phyloP scores from a whole-genome alignment of 2,888 invertebrate species.

The Amiota minor region DNA sequence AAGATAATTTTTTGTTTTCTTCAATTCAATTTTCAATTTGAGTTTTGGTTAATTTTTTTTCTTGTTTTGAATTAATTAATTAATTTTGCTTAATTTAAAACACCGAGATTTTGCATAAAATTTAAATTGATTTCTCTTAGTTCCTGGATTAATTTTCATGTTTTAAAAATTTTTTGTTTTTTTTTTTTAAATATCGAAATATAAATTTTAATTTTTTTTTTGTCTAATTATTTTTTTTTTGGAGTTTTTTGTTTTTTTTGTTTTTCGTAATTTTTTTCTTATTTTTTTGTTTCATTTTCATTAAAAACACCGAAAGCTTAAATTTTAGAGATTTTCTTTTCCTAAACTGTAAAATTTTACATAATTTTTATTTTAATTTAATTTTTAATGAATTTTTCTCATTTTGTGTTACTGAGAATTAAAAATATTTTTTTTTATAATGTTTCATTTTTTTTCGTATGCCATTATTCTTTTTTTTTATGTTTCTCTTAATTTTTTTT shows the following conservation, averaged over 20 bases:
- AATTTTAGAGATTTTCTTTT: constrained; percentile 69
- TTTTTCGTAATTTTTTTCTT: constrained; percentile 61
- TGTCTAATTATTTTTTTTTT: constrained; percentile 5
- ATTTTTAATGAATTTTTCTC: constrained; percentile 36
- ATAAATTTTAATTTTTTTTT: constrained; percentile 55
- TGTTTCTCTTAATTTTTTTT: constrained; percentile 26
- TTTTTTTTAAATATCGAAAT: constrained; percentile 63
- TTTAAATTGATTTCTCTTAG: constrained; percentile 50
- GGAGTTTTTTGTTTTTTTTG: constrained; percentile 44
- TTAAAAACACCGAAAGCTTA: constrained; percentile 74
- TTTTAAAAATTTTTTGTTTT: constrained; percentile 52
- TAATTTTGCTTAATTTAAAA: constrained; percentile 66
- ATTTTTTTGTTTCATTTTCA: constrained; percentile 49
- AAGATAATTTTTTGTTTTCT: constrained; percentile 40
- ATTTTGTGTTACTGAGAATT: constrained; percentile 28
- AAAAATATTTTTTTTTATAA: constrained; percentile 44
- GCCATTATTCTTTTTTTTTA: constrained; percentile 37
- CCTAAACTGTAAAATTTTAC: constrained; percentile 65
- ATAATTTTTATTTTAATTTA: constrained; percentile 40
- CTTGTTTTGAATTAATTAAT: constrained; percentile 41
- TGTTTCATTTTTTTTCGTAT: constrained; percentile 43
- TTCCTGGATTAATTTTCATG: constrained; percentile 26
- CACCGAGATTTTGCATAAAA: constrained; percentile 69
- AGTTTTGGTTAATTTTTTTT: constrained; percentile 47
- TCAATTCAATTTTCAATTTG: constrained; percentile 42